A percentile compares a stretch with the other conserved stretches of the same genome.
Evolutionary conservation across 2,113 vertebrate genomes (phyloP).

Genomic region (Dascyllus trimaculatus): DNA sequence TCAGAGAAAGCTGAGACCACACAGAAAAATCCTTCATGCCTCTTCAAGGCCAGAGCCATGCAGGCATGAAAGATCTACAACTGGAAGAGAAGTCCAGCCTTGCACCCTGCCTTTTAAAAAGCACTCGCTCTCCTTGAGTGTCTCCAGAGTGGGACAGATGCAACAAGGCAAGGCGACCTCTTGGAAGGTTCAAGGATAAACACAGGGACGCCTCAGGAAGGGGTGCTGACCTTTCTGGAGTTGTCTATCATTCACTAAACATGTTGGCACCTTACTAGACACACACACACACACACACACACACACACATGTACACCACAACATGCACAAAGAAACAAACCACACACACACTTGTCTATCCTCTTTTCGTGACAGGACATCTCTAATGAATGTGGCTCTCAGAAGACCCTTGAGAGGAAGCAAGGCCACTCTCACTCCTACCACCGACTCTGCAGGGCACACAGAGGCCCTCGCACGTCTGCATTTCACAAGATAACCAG

Average conservation of each 20-base stretch:
- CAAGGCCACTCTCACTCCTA: slow-evolving; percentile 59
- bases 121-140: slow-evolving; percentile 77
- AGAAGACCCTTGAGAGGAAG: slow-evolving; percentile 66
- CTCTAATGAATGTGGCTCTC: slow-evolving; percentile 66
- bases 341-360: slow-evolving; percentile 37
- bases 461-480: slow-evolving; percentile 58
- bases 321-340: slow-evolving; percentile 29
- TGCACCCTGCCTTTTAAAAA: slow-evolving; percentile 72
- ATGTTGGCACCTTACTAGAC: slow-evolving; percentile 66
- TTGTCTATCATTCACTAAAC: slow-evolving; percentile 73
- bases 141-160: slow-evolving; percentile 78
- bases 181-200: slow-evolving; percentile 79
- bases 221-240: slow-evolving; percentile 63
- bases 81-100: slow-evolving; percentile 72
- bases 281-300: slow-evolving; percentile 43
- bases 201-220: slow-evolving; percentile 61
- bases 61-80: slow-evolving; percentile 73
- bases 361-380: slow-evolving; percentile 56
- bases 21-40: slow-evolving; percentile 72
- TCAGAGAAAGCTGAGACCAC: slow-evolving; percentile 71
- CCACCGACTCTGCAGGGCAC: slow-evolving; percentile 50
- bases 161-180: slow-evolving; percentile 75
- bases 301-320: slow-evolving; percentile 16
- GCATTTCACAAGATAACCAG: slow-evolving; percentile 72
- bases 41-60: slow-evolving; percentile 74